phyloP scores from a whole-genome alignment of 2,113 vertebrate species.

The Mugil cephalus region DNA sequence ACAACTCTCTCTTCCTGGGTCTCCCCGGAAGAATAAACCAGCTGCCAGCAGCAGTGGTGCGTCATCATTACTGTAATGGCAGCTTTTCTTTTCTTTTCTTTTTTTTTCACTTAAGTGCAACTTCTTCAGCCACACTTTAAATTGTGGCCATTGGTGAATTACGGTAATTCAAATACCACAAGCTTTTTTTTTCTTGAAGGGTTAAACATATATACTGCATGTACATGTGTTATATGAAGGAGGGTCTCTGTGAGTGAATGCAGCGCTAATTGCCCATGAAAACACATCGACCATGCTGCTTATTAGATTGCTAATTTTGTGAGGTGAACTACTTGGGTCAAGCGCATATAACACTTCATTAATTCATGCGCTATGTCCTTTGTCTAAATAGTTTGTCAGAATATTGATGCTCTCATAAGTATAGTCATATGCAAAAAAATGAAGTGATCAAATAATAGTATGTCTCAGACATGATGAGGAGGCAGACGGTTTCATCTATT shows the following conservation, averaged over 20 bases:
- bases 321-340: slow-evolving; percentile 20
- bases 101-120: too few species aligned
- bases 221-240: background rate
- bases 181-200: too few species aligned
- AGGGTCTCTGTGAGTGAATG: slow-evolving; percentile 2
- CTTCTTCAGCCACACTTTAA: too few species aligned
- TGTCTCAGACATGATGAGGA: slow-evolving; percentile 3
- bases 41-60: too few species aligned
- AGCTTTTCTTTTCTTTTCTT: too few species aligned
- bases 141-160: too few species aligned
- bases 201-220: background rate
- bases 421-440: slow-evolving; percentile 19
- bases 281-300: background rate
- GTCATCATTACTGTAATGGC: too few species aligned
- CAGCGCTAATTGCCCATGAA: background rate
- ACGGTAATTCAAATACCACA: too few species aligned
- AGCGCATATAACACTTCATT: slow-evolving; percentile 33
- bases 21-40: too few species aligned
- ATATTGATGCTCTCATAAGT: background rate
- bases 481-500: background rate
- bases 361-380: background rate
- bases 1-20: too few species aligned
- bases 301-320: slow-evolving; percentile 16
- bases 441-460: slow-evolving; percentile 12
- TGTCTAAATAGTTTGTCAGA: slow-evolving; percentile 27